Base-by-base conservation (phyloP, 2,888 invertebrate genomes). In the Coelopa pilipes region DNA sequence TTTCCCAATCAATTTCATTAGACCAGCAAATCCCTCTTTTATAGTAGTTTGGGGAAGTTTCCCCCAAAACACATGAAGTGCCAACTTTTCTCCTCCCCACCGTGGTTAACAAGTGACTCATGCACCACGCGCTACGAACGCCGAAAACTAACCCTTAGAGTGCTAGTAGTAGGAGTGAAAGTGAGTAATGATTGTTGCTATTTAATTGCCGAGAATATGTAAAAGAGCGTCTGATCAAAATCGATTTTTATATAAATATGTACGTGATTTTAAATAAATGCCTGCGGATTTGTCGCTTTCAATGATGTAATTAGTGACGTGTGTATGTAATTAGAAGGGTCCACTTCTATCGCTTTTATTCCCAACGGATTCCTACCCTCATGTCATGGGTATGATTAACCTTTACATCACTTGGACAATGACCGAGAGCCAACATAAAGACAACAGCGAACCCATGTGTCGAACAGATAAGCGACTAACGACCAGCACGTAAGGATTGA, bases 141-240 rank as follows among this genome's bases (percentile, higher is more conserved):
- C 45, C 63, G n/a, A n/a, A 63, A 63, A 63, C 15, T 62, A 63
- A 63, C 63, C 63, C 63, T 63, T 63, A 63, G 24, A 34, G n/a
- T 53, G n/a, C 2, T 11, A 11, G 13, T 53, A 60, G 34, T 21
- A 10, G 11, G 60, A 53, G 53, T 53, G 53, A 60, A 60, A 34
- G 2, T 19, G 60, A 60, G 15, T 24, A 21, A 60, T 60, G 60
- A 60, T 60, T 60, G 60, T 24, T 60, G 21, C 15, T 24, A 11
- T 15, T 53, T 53, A 53, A 53, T 53, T 15, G 53, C 53, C 53
- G 53, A 53, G 10, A 53, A 53, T 7, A 9, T 34, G 34, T 2
- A 34, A 4, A 34, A 34, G 34, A 34, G 34, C 34, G 2, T 34
- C 34, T 34, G 4, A 34, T 34, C 2, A 7, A 34, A 34, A 34